Base-by-base conservation (phyloP, 2,113 vertebrate species). In the Hyperopisus bebe region DNA sequence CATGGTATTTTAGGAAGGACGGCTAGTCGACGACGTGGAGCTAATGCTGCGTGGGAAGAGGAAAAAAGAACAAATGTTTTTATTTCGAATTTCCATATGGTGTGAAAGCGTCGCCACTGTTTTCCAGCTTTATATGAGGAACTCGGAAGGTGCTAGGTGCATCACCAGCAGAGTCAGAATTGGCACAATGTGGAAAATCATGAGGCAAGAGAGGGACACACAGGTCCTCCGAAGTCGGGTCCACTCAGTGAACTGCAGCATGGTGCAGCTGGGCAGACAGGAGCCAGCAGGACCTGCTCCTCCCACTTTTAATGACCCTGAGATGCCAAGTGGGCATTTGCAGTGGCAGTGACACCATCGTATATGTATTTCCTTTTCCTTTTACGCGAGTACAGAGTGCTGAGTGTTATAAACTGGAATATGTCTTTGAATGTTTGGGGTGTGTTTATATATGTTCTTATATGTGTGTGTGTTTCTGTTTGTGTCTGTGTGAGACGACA, bases 291-390 rank as follows among this genome's bases (percentile, higher is more conserved):
- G 91, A 91, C 93, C 90, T 90, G 91, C 94, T 89, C 94, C 91
- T 90, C 93, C 94, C 92, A 91, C 90, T 95, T 95, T 95, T 95
- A 95, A 95, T 95, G 92, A 94, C 70, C 92, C 90, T 86, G 89
- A 87, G 93, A 89, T 94, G 94, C 94, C 95, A 95, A 95, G 91
- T 92, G 92, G 92, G 93, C 93, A 93, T 90, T 91, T 87, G 77
- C 51, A 58, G 89, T 90, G 92, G 70, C 87, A 90, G 88, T 94
- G 93, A 95, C 94, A 86, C 51, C 90, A 90, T 83, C 50, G 48
- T 21, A 13, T n/a, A 39, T 55, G 93, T 90, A 93, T 94, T 94
- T 95, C 90, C 92, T 15, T 90, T 87, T 62, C 82, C 87, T 93
- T 88, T 82, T 89, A 84, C 66, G 88, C 84, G 86, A 74, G 87